These are phyloP conservation scores for Bradypus variegatus DNA, from an alignment of 2,797 vertebrate species.

Conservation along the genomic window DNA sequence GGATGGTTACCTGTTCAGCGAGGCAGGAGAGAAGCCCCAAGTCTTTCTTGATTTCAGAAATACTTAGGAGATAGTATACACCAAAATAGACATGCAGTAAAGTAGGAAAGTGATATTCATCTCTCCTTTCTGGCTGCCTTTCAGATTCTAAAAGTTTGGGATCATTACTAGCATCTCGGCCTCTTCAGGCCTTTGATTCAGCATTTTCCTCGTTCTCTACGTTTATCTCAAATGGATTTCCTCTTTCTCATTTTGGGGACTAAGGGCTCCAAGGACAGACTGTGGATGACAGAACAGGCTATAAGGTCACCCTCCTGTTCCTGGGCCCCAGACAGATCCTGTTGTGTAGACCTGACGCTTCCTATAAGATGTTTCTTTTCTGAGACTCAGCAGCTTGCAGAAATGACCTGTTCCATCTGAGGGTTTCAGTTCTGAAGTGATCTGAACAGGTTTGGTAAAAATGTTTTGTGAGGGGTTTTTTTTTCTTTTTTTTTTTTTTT, in stretches of 20 bases:
- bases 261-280: slow-evolving; percentile 35
- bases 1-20: slow-evolving; percentile 6
- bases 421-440: slow-evolving; percentile 45
- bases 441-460: slow-evolving; percentile 45
- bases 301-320: not conserved
- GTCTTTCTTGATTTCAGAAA: not conserved
- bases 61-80: no score
- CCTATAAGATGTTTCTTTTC: not conserved
- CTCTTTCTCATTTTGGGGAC: slow-evolving; percentile 38
- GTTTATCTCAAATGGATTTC: slow-evolving; percentile 22
- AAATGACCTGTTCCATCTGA: not conserved
- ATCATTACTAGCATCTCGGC: slow-evolving; percentile 31
- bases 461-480: slow-evolving; percentile 23
- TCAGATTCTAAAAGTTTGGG: slow-evolving; percentile 11
- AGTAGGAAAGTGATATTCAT: not conserved
- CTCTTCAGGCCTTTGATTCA: slow-evolving; percentile 4
- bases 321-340: not conserved
- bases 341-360: slow-evolving; percentile 15
- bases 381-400: not conserved
- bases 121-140: slow-evolving; percentile 28
- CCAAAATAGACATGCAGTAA: not conserved
- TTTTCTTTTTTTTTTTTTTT: not conserved
- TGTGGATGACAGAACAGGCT: slow-evolving; percentile 28
- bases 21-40: slow-evolving; percentile 6
- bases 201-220: slow-evolving; percentile 28